phyloP scores from a whole-genome alignment of 2,888 invertebrate species.

The Gonocerus acuteangulatus region DNA sequence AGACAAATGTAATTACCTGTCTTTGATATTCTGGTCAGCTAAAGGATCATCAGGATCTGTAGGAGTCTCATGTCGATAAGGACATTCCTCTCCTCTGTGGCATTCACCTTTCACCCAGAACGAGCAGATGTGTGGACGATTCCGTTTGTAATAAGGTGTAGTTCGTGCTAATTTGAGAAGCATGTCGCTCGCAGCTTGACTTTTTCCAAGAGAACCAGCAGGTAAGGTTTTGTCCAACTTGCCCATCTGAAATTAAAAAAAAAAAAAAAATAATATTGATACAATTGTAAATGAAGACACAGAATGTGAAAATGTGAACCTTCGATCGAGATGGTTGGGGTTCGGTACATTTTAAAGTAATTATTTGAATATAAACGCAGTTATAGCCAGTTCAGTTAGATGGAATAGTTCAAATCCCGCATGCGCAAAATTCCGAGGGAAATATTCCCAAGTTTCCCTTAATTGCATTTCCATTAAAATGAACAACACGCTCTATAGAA shows the following conservation, averaged over 20 bases:
- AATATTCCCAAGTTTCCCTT: too few relatives aligned
- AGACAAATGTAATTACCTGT: slow-evolving; percentile 53
- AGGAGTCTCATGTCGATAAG: slow-evolving; percentile 91
- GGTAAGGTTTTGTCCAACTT: slow-evolving; percentile 45
- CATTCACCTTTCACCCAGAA: slow-evolving; percentile 99
- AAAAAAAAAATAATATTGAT: neutral
- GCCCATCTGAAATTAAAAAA: slow-evolving; percentile 37
- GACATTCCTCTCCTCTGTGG: slow-evolving; percentile 91
- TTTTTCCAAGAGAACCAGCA: slow-evolving; percentile 57
- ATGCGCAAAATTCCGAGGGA: too few relatives aligned
- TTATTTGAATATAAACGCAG: too few relatives aligned
- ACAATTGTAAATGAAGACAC: too few relatives aligned
- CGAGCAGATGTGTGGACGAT: slow-evolving; percentile 90
- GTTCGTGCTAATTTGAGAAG: slow-evolving; percentile 81
- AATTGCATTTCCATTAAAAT: too few relatives aligned
- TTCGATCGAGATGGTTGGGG: too few relatives aligned
- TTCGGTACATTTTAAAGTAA: too few relatives aligned
- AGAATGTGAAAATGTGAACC: too few relatives aligned
- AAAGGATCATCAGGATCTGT: slow-evolving; percentile 95
- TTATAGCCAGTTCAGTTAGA: too few relatives aligned
- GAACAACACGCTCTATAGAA: too few relatives aligned
- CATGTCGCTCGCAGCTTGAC: slow-evolving; percentile 72
- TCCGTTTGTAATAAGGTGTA: slow-evolving; percentile 90
- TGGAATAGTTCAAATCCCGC: too few relatives aligned
- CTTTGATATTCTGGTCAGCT: slow-evolving; percentile 91